These are phyloP conservation scores for Drosophila kanapiae DNA, from an alignment of 1,140 invertebrate species.

Conservation along the genomic window DNA sequence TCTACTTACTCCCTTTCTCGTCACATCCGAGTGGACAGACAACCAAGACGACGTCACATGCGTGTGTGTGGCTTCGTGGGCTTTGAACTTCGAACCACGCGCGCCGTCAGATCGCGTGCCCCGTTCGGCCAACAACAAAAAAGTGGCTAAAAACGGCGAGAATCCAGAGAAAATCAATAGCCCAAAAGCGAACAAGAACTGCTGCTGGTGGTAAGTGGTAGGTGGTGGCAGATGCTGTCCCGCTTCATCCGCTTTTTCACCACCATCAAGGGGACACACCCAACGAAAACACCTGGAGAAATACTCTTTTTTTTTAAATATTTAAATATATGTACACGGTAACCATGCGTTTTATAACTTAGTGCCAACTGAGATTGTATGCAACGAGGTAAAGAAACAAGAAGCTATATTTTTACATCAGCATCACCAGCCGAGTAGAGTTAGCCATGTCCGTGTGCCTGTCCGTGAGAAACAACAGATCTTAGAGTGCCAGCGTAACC, in stretches of 20 bases:
- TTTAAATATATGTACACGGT: neutral
- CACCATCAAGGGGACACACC: constrained; percentile 39
- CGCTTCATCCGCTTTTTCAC: constrained; percentile 18
- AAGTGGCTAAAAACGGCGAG: constrained; percentile 14
- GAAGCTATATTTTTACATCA: too few species aligned
- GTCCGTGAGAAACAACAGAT: too few species aligned
- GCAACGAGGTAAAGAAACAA: too few species aligned
- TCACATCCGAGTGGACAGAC: constrained; percentile 61
- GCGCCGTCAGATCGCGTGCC: constrained; percentile 50
- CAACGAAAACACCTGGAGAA: constrained; percentile 9
- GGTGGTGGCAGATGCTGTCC: constrained; percentile 40
- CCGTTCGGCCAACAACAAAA: constrained; percentile 1
- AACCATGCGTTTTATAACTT: too few species aligned
- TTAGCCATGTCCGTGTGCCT: too few species aligned
- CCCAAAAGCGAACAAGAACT: constrained; percentile 34
- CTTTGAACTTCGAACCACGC: constrained; percentile 14
- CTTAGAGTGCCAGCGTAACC: too few species aligned
- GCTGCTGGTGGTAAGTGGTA: constrained; percentile 10
- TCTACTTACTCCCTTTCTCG: constrained; percentile 5
- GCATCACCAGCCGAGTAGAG: too few species aligned
- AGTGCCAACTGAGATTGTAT: too few species aligned
- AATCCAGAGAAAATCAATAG: constrained; percentile 52
- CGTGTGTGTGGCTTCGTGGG: constrained; percentile 33
- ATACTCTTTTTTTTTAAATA: neutral
- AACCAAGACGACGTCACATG: constrained; percentile 46